Evolutionary conservation across 2,888 invertebrate species (phyloP).

Genomic region (Myathropa florea): DNA sequence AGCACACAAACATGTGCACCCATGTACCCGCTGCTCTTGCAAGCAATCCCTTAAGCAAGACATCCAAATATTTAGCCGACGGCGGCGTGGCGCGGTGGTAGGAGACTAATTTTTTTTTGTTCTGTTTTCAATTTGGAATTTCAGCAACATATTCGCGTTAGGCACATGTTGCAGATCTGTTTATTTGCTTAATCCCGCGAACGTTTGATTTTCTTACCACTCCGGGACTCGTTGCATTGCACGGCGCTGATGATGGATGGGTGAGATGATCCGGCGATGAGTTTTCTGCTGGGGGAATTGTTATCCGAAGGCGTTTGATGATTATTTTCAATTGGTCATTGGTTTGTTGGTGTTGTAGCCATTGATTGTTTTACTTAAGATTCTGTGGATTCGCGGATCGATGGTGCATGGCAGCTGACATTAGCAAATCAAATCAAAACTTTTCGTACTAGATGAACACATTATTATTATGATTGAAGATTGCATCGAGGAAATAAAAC

Average conservation of each 20-base stretch:
- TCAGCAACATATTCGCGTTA: conserved; percentile 61
- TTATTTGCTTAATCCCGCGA: conserved; percentile 68
- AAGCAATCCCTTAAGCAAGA: conserved; percentile 43
- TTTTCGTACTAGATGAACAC: conserved; percentile 50
- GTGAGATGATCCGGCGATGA: conserved; percentile 52
- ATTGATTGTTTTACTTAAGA: conserved; percentile 72
- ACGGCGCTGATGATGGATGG: conserved; percentile 36
- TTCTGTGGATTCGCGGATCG: conserved; percentile 67
- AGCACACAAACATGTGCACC: not conserved
- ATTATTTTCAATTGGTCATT: conserved; percentile 73
- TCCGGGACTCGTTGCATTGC: conserved; percentile 59
- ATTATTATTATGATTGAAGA: conserved; percentile 68
- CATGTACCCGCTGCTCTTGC: not conserved
- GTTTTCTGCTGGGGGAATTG: conserved; percentile 53
- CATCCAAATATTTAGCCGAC: conserved; percentile 64
- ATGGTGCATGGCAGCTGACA: conserved; percentile 70
- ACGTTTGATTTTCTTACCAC: conserved; percentile 70
- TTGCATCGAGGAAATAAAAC: conserved; percentile 59
- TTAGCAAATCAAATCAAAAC: conserved; percentile 66
- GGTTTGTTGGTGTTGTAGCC: conserved; percentile 71
- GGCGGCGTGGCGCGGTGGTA: not conserved
- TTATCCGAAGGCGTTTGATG: conserved; percentile 67
- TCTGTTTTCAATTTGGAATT: conserved; percentile 28
- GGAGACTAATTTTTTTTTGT: not conserved
- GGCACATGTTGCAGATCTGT: conserved; percentile 67